phyloP scores from a whole-genome alignment of 2,888 invertebrate genomes.

The Panopea generosa region DNA sequence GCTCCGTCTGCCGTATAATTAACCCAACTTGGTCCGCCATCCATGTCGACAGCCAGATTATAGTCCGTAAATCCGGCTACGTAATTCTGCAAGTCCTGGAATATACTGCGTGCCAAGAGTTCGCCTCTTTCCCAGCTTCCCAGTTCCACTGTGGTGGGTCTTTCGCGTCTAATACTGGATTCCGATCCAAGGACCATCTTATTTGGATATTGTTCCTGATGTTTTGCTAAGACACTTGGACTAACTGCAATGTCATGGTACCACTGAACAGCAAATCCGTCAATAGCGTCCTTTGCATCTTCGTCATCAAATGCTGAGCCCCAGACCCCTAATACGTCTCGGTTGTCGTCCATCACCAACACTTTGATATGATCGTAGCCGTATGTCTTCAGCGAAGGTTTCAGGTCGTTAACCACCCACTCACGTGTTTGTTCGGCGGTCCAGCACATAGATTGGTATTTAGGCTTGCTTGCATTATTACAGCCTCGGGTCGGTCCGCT shows the following conservation, averaged over 20 bases:
- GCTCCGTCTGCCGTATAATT: conserved; percentile 92
- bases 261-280: conserved; percentile 94
- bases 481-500: conserved; percentile 91
- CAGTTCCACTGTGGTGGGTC: conserved; percentile 86
- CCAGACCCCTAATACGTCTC: conserved; percentile 89
- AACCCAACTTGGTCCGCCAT: conserved; percentile 94
- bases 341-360: conserved; percentile 91
- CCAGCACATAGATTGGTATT: conserved; percentile 90
- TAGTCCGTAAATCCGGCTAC: conserved; percentile 95
- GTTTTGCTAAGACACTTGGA: conserved; percentile 87
- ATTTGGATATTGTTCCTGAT: conserved; percentile 89
- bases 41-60: conserved; percentile 90
- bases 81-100: conserved; percentile 90
- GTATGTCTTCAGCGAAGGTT: conserved; percentile 89
- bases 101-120: conserved; percentile 88
- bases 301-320: conserved; percentile 86
- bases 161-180: conserved; percentile 88
- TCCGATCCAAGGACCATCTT: conserved; percentile 91
- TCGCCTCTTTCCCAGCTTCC: conserved; percentile 93
- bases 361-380: conserved; percentile 89
- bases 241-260: conserved; percentile 89
- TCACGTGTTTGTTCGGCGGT: conserved; percentile 88
- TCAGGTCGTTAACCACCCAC: conserved; percentile 91
- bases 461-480: conserved; percentile 86
- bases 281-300: conserved; percentile 86